A percentile compares a stretch with the other conserved stretches of the same genome.
phyloP scores from a whole-genome alignment of 2,888 invertebrate genomes.

The Lasioglossum marginatum region DNA sequence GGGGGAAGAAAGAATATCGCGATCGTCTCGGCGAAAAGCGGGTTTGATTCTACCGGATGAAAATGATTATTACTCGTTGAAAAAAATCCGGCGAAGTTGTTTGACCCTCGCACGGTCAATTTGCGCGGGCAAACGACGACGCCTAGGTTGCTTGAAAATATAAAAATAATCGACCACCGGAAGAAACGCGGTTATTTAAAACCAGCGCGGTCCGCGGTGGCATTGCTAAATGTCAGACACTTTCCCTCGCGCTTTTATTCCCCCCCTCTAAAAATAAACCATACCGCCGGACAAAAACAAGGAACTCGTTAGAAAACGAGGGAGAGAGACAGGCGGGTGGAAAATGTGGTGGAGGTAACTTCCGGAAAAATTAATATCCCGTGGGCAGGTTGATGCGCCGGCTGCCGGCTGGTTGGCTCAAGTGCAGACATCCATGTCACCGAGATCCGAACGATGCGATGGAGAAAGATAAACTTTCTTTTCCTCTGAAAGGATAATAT shows the following conservation, averaged over 20 bases:
- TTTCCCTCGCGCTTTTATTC: conserved; percentile 27
- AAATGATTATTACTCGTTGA: not conserved
- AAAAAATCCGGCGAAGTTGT: not conserved
- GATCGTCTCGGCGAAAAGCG: not conserved
- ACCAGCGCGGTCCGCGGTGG: conserved; percentile 21
- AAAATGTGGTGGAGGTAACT: conserved; percentile 68
- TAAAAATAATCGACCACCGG: conserved; percentile 23
- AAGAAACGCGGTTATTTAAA: conserved; percentile 41
- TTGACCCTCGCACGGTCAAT: conserved; percentile 8
- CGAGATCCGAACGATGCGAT: conserved; percentile 31
- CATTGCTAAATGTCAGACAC: conserved; percentile 33
- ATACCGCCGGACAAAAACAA: conserved; percentile 21
- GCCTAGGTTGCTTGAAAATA: not conserved
- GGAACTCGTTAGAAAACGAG: conserved; percentile 10
- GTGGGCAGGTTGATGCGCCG: conserved; percentile 70
- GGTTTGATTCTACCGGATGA: not conserved
- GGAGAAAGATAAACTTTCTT: conserved; percentile 70
- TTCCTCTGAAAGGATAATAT: conserved; percentile 59
- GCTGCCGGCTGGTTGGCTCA: conserved; percentile 71
- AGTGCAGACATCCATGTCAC: conserved; percentile 65
- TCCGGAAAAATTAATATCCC: conserved; percentile 83
- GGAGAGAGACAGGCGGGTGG: conserved; percentile 17
- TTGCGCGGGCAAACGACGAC: not conserved
- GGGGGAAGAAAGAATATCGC: not conserved
- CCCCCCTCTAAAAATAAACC: conserved; percentile 41